Conservation (phyloP, 2,888 invertebrate genomes). For the Pyrrhosoma nymphula region DNA sequence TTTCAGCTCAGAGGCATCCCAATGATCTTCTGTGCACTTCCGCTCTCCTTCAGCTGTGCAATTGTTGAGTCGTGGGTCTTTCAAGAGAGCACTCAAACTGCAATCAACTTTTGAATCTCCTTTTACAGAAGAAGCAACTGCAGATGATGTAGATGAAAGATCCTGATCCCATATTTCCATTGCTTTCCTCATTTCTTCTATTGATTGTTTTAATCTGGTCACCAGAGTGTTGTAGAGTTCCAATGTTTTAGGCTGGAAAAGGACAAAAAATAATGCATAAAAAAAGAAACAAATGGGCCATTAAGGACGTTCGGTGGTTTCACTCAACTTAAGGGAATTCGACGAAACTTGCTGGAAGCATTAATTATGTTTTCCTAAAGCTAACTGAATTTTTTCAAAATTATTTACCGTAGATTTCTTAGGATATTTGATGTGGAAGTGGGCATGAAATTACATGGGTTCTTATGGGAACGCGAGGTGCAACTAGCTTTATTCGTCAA, state of each 20-base stretch:
- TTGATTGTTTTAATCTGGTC: slow-evolving; percentile 12
- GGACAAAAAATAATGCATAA: neutral
- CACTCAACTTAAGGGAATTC: too few species aligned
- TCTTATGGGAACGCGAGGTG: too few species aligned
- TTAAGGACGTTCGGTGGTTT: too few species aligned
- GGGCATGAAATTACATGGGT: too few species aligned
- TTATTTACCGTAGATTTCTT: too few species aligned
- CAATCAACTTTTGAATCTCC: slow-evolving; percentile 7
- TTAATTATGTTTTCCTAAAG: too few species aligned
- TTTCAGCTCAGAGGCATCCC: slow-evolving; percentile 42
- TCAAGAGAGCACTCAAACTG: slow-evolving; percentile 59
- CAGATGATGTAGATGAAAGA: slow-evolving; percentile 8
- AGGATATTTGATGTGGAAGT: too few species aligned
- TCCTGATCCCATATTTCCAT: slow-evolving; percentile 47
- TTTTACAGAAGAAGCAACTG: slow-evolving; percentile 13
- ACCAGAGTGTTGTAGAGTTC: slow-evolving; percentile 49
- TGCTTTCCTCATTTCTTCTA: slow-evolving; percentile 30
- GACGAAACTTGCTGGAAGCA: too few species aligned
- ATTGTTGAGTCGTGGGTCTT: slow-evolving; percentile 34
- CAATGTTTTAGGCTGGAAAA: slow-evolving; percentile 43
- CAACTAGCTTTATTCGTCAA: too few species aligned
- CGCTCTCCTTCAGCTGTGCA: slow-evolving; percentile 1
- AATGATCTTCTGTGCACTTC: neutral
- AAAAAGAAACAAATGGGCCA: too few species aligned
- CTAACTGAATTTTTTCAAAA: too few species aligned